Conservation (phyloP, 2,797 vertebrate genomes). For the Paratrypauchen microcephalus region DNA sequence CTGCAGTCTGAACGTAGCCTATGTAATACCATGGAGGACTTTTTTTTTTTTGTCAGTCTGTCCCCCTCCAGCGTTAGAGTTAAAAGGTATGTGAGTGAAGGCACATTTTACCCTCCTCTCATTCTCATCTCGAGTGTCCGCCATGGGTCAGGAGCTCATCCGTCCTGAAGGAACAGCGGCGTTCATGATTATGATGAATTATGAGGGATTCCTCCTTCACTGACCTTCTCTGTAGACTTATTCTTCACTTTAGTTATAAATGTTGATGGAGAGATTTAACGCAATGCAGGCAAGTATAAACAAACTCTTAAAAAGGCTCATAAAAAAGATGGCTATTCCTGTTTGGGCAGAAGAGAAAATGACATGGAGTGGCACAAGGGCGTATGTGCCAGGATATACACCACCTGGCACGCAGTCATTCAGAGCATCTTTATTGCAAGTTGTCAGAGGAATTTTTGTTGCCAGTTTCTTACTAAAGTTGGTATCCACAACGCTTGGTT, state of each 20-base stretch:
- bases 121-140: constrained; percentile 52
- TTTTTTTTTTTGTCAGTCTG: not conserved
- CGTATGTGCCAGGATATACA: not conserved
- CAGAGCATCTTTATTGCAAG: not conserved
- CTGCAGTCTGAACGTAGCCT: too few species aligned
- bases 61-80: not conserved
- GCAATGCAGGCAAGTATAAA: constrained; percentile 19
- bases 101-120: constrained; percentile 56
- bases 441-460: not conserved
- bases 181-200: constrained; percentile 67
- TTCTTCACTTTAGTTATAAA: constrained; percentile 22
- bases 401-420: constrained; percentile 3
- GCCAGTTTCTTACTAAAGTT: not conserved
- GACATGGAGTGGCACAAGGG: not conserved
- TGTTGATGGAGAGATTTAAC: constrained; percentile 12
- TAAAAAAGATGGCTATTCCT: constrained; percentile 6
- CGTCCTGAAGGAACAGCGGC: constrained; percentile 54
- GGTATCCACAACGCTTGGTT: not conserved
- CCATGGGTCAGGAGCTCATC: constrained; percentile 58
- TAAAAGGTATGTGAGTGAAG: constrained; percentile 32
- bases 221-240: constrained; percentile 57
- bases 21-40: not conserved
- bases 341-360: constrained; percentile 3
- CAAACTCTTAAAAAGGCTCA: constrained; percentile 16
- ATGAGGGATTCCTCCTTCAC: constrained; percentile 64